Conservation (phyloP, 2,888 invertebrate genomes). For the Cephus spinipes region DNA sequence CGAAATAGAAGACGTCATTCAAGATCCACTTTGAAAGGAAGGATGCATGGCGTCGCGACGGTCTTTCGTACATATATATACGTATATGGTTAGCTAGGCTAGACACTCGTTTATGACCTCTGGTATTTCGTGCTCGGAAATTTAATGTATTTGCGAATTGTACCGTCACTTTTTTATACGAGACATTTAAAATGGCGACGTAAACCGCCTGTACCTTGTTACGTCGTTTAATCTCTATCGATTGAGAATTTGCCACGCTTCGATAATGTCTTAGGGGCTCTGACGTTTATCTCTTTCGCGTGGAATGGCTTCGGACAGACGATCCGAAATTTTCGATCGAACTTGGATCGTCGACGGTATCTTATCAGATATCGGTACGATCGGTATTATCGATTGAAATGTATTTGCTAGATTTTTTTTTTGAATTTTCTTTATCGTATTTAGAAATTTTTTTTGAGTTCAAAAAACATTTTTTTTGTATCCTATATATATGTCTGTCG, state of each 20-base stretch:
- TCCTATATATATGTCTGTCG: background rate
- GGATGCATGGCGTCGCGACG: background rate
- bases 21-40: background rate
- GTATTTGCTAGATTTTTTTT: background rate
- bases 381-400: background rate
- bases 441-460: background rate
- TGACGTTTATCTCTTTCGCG: no score
- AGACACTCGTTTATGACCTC: background rate
- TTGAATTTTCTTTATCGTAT: background rate
- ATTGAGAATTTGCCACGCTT: background rate
- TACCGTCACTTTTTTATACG: background rate
- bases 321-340: background rate
- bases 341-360: background rate
- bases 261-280: no score
- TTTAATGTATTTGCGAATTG: background rate
- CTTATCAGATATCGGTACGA: background rate
- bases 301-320: background rate
- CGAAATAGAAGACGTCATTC: background rate
- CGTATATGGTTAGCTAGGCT: background rate
- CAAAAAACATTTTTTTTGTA: background rate
- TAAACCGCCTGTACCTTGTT: no score
- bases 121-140: background rate
- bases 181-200: background rate
- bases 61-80: background rate
- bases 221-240: background rate